phyloP scores from a whole-genome alignment of 2,797 vertebrate genomes.

The Enteromius afrohamiltoni region DNA sequence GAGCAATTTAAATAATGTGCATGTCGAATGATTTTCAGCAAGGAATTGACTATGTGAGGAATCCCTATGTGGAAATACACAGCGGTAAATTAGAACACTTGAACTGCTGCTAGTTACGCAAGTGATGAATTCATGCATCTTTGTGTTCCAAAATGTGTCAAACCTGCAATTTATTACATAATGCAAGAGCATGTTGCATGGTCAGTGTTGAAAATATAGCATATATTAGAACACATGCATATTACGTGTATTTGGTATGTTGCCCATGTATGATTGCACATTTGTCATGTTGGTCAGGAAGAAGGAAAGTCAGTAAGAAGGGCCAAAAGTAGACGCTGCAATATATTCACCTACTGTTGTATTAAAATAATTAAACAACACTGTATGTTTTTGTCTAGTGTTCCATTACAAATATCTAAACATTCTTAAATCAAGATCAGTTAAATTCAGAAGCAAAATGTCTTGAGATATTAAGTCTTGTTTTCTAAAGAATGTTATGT shows the following conservation, averaged over 20 bases:
- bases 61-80: constrained; percentile 8
- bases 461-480: neutral
- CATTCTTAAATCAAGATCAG: neutral
- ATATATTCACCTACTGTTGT: neutral
- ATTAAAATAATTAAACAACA: neutral
- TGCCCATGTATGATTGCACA: neutral
- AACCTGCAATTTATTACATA: neutral
- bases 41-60: constrained; percentile 8
- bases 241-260: neutral
- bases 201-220: neutral
- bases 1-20: constrained; percentile 3
- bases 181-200: neutral
- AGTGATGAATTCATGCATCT: constrained; percentile 20
- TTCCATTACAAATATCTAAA: neutral
- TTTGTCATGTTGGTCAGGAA: neutral
- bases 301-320: neutral
- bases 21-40: constrained; percentile 17
- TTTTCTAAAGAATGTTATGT: neutral
- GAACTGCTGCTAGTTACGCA: constrained; percentile 1
- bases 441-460: neutral
- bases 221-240: neutral
- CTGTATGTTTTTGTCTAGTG: neutral
- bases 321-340: neutral
- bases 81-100: neutral
- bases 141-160: constrained; percentile 18